Base-by-base conservation (phyloP, 92 coral and sea anemone genomes). In the Scolanthus callimorphus region DNA sequence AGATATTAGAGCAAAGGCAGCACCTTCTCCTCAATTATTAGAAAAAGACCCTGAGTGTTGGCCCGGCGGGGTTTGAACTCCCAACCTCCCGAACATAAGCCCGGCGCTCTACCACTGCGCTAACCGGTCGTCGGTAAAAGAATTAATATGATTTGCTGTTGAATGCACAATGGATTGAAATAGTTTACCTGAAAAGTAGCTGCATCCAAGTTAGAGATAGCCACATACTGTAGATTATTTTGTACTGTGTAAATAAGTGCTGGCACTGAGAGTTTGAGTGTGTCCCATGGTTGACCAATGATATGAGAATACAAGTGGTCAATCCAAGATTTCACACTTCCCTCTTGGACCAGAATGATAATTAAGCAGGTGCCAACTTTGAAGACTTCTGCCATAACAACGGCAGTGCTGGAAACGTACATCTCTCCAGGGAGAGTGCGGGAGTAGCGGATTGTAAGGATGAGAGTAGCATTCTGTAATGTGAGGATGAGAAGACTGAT, bases 111-210 rank as follows among this genome's bases (percentile, higher is more conserved):
- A n/a, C n/a, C n/a, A n/a, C n/a, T n/a, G n/a, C n/a, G n/a, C n/a
- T n/a, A n/a, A n/a, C n/a, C n/a, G n/a, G n/a, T n/a, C n/a, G n/a
- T n/a, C n/a, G n/a, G n/a, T n/a, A n/a, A n/a, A n/a, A n/a, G n/a
- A n/a, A n/a, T n/a, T n/a, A n/a, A n/a, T n/a, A n/a, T n/a, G n/a
- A n/a, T n/a, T n/a, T n/a, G n/a, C n/a, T n/a, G n/a, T n/a, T n/a
- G n/a, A n/a, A n/a, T n/a, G n/a, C n/a, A n/a, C n/a, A n/a, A n/a
- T n/a, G n/a, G n/a, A n/a, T n/a, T n/a, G 6, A 15, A 34, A 15
- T 10, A 25, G 17, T 63, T 25, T 68, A 92, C 98, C 96, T 92
- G 98, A 69, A 92, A 92, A 1, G 98, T 92, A n/a, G 98, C 98
- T 22, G 96, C 98, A 73, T 92, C 98, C 27, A 92, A 62, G 49